A percentile compares a stretch with the other conserved stretches of the same genome.
Evolutionary conservation across 2,888 invertebrate genomes (phyloP).

Genomic region (Saturnia japonica): DNA sequence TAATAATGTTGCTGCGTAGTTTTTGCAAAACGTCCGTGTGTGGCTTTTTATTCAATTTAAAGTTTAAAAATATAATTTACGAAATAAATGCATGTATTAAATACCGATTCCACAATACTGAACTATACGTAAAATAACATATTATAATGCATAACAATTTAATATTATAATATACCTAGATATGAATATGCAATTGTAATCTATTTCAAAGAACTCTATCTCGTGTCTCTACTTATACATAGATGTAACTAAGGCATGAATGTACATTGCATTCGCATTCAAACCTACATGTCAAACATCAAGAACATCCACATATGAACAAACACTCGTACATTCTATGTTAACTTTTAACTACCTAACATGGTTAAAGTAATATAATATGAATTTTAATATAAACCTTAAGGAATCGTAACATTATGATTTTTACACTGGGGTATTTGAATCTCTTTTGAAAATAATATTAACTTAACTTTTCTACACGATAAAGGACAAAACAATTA

Average conservation of each 20-base stretch:
- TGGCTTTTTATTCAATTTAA: background rate
- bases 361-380: background rate
- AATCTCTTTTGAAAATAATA: no score
- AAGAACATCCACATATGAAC: slow-evolving; percentile 28
- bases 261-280: slow-evolving; percentile 45
- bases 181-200: slow-evolving; percentile 20
- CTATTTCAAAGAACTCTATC: slow-evolving; percentile 19
- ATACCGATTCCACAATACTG: background rate
- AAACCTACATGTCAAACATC: slow-evolving; percentile 37
- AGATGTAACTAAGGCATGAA: slow-evolving; percentile 75
- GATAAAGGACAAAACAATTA: no score
- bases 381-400: no score
- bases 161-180: slow-evolving; percentile 26
- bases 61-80: background rate
- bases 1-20: background rate
- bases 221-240: slow-evolving; percentile 38
- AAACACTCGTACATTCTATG: background rate
- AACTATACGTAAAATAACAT: slow-evolving; percentile 32
- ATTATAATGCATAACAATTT: slow-evolving; percentile 25
- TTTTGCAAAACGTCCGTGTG: background rate
- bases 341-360: background rate
- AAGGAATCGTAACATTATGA: no score
- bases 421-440: no score
- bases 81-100: slow-evolving; percentile 5
- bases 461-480: no score